These are phyloP conservation scores for Drosophila neocordata DNA, from an alignment of 1,140 invertebrate genomes.

Conservation along the genomic window DNA sequence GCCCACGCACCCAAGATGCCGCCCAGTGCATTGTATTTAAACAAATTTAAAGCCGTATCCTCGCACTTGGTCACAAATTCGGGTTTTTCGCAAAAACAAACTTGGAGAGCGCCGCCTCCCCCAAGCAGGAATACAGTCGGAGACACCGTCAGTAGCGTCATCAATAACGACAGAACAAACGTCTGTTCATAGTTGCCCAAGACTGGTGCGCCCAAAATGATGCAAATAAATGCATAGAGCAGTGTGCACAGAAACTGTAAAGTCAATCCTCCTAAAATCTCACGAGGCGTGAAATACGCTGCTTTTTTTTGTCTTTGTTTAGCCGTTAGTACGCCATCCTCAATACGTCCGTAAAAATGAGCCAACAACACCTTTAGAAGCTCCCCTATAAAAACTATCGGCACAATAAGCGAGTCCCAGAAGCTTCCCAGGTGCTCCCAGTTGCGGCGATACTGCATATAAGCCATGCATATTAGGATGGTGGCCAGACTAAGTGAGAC, in stretches of 20 bases:
- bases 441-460: slow-evolving; percentile 76
- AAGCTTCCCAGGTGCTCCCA: slow-evolving; percentile 77
- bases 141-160: slow-evolving; percentile 75
- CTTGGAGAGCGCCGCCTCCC: slow-evolving; percentile 71
- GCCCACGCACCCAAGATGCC: slow-evolving; percentile 90
- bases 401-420: slow-evolving; percentile 80
- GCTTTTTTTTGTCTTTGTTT: slow-evolving; percentile 77
- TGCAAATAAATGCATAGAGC: slow-evolving; percentile 76
- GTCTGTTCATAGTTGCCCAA: slow-evolving; percentile 80
- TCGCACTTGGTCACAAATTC: slow-evolving; percentile 78
- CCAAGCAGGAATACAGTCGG: slow-evolving; percentile 78
- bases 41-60: slow-evolving; percentile 71
- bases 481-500: slow-evolving; percentile 74
- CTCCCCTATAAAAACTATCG: slow-evolving; percentile 78
- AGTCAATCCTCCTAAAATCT: slow-evolving; percentile 66
- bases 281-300: slow-evolving; percentile 63
- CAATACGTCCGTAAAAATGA: slow-evolving; percentile 66
- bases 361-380: slow-evolving; percentile 72
- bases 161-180: slow-evolving; percentile 72
- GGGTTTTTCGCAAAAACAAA: slow-evolving; percentile 79
- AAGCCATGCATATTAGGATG: slow-evolving; percentile 78
- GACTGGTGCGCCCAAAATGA: slow-evolving; percentile 80
- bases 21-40: slow-evolving; percentile 84
- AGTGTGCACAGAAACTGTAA: slow-evolving; percentile 75
- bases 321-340: slow-evolving; percentile 59